These are phyloP conservation scores for Mastomys natalensis DNA, from an alignment of 2,113 vertebrate genomes.

Conservation along the genomic window DNA sequence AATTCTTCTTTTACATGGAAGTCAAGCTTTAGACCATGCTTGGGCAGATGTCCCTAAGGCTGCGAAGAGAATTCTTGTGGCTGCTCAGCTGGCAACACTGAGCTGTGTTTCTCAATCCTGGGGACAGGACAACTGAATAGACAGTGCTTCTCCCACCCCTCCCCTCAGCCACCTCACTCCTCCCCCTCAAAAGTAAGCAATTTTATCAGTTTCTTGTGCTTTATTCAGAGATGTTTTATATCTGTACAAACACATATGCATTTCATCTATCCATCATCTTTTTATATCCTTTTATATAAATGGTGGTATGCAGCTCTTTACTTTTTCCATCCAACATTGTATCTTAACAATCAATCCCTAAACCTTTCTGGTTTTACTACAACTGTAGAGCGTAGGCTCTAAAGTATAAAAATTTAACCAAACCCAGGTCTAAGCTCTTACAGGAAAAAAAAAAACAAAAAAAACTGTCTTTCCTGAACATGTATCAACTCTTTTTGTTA, in stretches of 20 bases:
- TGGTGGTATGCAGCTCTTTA: neutral
- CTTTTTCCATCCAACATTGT: neutral
- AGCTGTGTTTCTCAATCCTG: neutral
- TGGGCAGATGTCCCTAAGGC: neutral
- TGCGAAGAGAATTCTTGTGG: neutral
- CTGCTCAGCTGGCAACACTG: neutral
- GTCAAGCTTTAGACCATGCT: neutral
- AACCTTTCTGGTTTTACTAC: conserved; percentile 27
- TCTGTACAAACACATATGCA: neutral
- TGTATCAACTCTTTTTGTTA: neutral
- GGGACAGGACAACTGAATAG: neutral
- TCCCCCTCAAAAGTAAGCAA: neutral
- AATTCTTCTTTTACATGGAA: neutral
- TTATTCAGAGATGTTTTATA: conserved; percentile 31
- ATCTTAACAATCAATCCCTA: neutral
- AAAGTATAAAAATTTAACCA: neutral
- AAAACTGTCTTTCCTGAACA: neutral
- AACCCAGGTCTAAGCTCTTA: neutral
- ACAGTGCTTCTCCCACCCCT: neutral
- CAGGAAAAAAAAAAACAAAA: neutral
- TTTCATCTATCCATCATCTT: neutral
- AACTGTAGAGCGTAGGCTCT: neutral
- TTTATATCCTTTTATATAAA: neutral
- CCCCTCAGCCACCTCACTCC: neutral
- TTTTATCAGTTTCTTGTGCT: conserved; percentile 27